Evolutionary conservation across 2,888 invertebrate species (phyloP).

Genomic region (Galerucella pusilla): DNA sequence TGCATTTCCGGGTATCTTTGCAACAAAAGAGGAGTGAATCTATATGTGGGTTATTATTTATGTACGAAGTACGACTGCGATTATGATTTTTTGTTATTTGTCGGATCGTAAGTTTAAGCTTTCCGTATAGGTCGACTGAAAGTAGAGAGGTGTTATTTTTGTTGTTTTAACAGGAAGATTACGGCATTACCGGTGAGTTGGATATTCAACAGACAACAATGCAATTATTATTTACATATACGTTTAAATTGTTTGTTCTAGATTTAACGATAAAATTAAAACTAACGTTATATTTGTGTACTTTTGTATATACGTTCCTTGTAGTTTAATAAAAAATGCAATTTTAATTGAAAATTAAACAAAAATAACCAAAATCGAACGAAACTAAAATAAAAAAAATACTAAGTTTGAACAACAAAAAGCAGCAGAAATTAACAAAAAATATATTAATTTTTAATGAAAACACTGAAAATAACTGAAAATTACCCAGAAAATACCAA

Average conservation of each 20-base stretch:
- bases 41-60: constrained; percentile 40
- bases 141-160: constrained; percentile 38
- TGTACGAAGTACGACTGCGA: constrained; percentile 34
- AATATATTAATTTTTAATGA: too few species aligned
- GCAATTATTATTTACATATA: not conserved
- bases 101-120: not conserved
- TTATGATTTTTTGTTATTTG: constrained; percentile 18
- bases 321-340: too few species aligned
- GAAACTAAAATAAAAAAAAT: too few species aligned
- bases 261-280: too few species aligned
- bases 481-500: too few species aligned
- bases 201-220: constrained; percentile 6
- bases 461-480: too few species aligned
- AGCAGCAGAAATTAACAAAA: too few species aligned
- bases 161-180: constrained; percentile 30
- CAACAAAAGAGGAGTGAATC: not conserved
- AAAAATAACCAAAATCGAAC: too few species aligned
- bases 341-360: too few species aligned
- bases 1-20: constrained; percentile 30
- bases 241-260: not conserved
- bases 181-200: not conserved
- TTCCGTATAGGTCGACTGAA: constrained; percentile 26
- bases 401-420: too few species aligned
- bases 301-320: too few species aligned
- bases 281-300: too few species aligned